Evolutionary conservation across 2,888 invertebrate genomes (phyloP), one percentile per base, ranked within the genome.

Genomic region (Iphiclides podalirius): DNA sequence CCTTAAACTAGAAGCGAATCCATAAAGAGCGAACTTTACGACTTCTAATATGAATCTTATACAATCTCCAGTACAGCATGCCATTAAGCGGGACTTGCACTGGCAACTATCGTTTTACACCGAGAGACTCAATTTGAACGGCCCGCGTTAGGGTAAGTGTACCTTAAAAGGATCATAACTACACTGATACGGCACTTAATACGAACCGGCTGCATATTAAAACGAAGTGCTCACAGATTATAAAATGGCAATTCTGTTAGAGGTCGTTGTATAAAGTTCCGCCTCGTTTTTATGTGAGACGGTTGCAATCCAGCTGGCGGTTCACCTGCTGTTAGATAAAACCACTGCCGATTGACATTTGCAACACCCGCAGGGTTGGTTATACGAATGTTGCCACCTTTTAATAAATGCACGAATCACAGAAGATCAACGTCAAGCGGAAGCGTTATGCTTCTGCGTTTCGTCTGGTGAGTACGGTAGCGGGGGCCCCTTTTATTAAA

Each of bases 131-230:
- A 79, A 77, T 75, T 79, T 46, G 74, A 63, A 61, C 63, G 63
- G 65, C 64, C 68, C 66, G 65, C 69, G 66, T 74, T 64, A 69
- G 60, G 71, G 69, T 75, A 73, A 79, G 75, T 74, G 74, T 68
- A 58, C 64, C 64, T 47, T 66, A 69, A 70, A 64, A 50, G 58
- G 57, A 58, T 55, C 58, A 54, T 60, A 60, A 53, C 57, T 57
- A 8, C 66, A 57, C 62, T 79, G 78, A 79, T 75, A 76, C 69
- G 63, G 52, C 44, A 47, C 69, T 70, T 79, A 76, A 78, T 26
- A 26, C 9, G 4, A 26, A 26, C 26, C 26, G 63, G 66, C 67
- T 77, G 75, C 76, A 80, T 80, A 82, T 76, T 79, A 78, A 76
- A 78, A 75, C 66, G 8, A 26, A 26, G 9, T 26, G 26, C 26